Base-by-base conservation (phyloP, 2,888 invertebrate genomes). In the Drosophila fungiperda region DNA sequence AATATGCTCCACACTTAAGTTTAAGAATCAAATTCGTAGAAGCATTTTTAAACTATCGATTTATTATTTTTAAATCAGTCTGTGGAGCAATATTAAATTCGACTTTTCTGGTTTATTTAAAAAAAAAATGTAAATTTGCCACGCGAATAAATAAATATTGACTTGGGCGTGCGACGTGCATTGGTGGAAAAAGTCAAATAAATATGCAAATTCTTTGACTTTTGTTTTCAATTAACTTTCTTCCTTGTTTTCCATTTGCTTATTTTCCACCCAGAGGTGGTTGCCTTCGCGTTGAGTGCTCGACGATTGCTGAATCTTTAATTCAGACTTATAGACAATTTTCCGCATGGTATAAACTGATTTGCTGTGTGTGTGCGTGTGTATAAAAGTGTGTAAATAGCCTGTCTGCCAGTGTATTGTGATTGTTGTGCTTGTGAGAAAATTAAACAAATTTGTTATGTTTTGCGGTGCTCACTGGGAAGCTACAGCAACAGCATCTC, bases 211-310 rank as follows among this genome's bases (percentile, higher is more conserved):
- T 89, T 89, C 79, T 79, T 83, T 70, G 89, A 89, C 80, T 90
- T 87, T 90, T 87, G 89, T 90, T 87, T 87, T 90, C 87, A 90
- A 87, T 87, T 90, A 87, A 82, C 80, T 86, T 89, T 80, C 80
- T 57, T 76, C 52, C 82, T 78, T 40, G 82, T 78, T 72, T 55
- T 35, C 17, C 32, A 4, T 48, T 55, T 40, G 15, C 26, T 42
- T 69, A 53, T 42, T 55, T 38, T 17, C 23, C 11, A 54, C 23
- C 36, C 26, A 20, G 29, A 29, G 29, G 5, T 29, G 29, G 29
- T 29, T 29, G 29, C 6, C 29, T 29, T 29, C 29, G 29, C 60
- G 20, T 35, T 80, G 50, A 62, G 49, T 59, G 32, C 60, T 67
- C 73, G 78, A 80, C 81, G 73, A 80, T 77, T 58, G 63, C 36